These are phyloP conservation scores for Pseudococcus jackbeardsleyi DNA, from an alignment of 2,888 invertebrate genomes.

Conservation along the genomic window DNA sequence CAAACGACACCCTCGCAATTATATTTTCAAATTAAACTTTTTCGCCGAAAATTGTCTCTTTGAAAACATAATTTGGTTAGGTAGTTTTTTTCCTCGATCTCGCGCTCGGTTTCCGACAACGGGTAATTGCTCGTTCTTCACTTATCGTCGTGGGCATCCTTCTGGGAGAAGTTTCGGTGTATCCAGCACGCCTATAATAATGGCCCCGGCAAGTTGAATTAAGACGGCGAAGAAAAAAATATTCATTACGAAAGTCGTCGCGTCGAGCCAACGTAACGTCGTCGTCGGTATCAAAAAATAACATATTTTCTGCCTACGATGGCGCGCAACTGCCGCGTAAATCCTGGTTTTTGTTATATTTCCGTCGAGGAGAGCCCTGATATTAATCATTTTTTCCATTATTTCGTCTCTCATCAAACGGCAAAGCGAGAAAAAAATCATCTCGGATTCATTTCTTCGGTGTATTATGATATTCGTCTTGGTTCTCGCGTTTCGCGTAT, in stretches of 20 bases:
- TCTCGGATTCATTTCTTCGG: background rate
- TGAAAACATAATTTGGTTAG: slow-evolving; percentile 38
- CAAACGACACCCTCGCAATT: slow-evolving; percentile 26
- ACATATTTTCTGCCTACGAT: background rate
- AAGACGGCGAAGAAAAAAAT: background rate
- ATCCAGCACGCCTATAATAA: slow-evolving; percentile 4
- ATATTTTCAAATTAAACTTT: slow-evolving; percentile 30
- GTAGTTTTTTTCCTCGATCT: background rate
- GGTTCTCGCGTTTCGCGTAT: background rate
- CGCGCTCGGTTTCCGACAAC: background rate
- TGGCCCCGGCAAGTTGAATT: background rate
- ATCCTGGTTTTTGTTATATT: slow-evolving; percentile 37
- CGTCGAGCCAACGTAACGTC: background rate
- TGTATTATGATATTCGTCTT: background rate
- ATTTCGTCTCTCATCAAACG: background rate
- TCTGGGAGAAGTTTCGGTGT: slow-evolving; percentile 8
- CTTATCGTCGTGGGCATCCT: slow-evolving; percentile 21
- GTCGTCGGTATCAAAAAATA: background rate
- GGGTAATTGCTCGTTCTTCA: slow-evolving; percentile 16
- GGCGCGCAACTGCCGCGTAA: background rate
- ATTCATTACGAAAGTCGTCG: slow-evolving; percentile 14
- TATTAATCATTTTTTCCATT: slow-evolving; percentile 15
- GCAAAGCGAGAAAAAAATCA: background rate
- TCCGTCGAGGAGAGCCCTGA: background rate
- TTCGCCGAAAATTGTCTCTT: background rate